Conservation (phyloP, 2,113 vertebrate genomes). For the Dicerorhinus sumatrensis region DNA sequence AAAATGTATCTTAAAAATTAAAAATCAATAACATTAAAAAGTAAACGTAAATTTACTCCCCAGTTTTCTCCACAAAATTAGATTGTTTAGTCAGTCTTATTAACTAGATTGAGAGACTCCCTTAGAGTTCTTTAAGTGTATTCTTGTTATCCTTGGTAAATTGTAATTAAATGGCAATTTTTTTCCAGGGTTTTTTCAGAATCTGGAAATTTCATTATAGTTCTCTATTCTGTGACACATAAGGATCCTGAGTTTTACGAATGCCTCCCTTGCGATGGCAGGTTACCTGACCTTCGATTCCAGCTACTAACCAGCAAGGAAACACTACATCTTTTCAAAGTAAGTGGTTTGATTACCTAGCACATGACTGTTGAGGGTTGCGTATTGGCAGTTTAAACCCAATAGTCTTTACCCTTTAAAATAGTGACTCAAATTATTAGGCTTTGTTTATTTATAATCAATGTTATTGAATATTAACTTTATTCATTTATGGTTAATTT, state of each 20-base stretch:
- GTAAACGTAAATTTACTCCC: not conserved
- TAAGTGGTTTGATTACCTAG: conserved; percentile 80
- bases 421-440: not conserved
- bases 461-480: conserved; percentile 37
- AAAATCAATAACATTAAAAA: conserved; percentile 32
- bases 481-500: conserved; percentile 59
- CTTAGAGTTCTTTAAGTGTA: not conserved
- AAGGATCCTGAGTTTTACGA: conserved; percentile 96
- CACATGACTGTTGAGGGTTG: not conserved
- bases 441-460: conserved; percentile 9
- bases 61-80: conserved; percentile 40
- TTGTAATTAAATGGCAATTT: conserved; percentile 50
- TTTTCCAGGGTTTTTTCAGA: conserved; percentile 92
- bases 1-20: not conserved
- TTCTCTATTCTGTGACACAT: conserved; percentile 93
- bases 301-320: conserved; percentile 92
- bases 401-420: conserved; percentile 25
- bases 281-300: conserved; percentile 87
- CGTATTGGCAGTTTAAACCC: not conserved
- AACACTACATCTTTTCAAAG: conserved; percentile 92
- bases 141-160: conserved; percentile 1
- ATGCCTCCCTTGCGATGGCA: conserved; percentile 86
- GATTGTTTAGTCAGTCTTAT: not conserved
- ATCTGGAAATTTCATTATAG: conserved; percentile 91
- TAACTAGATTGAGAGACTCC: not conserved